phyloP scores from a whole-genome alignment of 2,797 vertebrate genomes.

The Sebastes reedi region DNA sequence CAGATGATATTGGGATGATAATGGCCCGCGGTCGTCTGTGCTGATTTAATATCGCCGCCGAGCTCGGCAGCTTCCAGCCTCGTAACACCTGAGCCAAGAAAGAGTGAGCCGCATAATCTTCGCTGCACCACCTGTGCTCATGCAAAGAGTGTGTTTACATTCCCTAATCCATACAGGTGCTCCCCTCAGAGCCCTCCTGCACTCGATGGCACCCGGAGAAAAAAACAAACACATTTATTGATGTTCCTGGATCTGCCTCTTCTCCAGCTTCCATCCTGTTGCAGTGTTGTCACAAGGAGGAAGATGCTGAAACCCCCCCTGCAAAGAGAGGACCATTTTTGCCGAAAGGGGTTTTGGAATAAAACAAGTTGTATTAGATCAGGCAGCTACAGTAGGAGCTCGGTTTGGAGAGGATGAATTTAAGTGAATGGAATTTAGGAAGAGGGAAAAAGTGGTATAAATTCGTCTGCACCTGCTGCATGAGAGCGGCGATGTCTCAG shows the following conservation, averaged over 20 bases:
- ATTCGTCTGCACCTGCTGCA: conserved; percentile 41
- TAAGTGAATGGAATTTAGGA: conserved; percentile 22
- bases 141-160: conserved; percentile 37
- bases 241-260: conserved; percentile 15
- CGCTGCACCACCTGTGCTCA: conserved; percentile 49
- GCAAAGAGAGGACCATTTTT: neutral
- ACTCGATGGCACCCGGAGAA: conserved; percentile 21
- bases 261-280: neutral
- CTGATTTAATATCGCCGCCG: conserved; percentile 55
- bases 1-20: conserved; percentile 46
- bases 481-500: conserved; percentile 12
- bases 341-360: neutral
- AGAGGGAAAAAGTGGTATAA: neutral
- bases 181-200: neutral
- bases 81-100: conserved; percentile 49
- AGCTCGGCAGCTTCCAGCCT: conserved; percentile 20
- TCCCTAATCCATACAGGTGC: conserved; percentile 11
- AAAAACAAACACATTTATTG: conserved; percentile 19
- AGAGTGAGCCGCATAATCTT: conserved; percentile 37
- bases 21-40: conserved; percentile 28
- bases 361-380: conserved; percentile 19
- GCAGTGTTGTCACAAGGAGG: neutral
- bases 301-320: neutral
- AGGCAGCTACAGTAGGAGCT: neutral
- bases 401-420: neutral